Percentiles rank a stretch among this genome's conserved stretches.
phyloP scores from a whole-genome alignment of 2,888 invertebrate species.

The Apamea epomidion region DNA sequence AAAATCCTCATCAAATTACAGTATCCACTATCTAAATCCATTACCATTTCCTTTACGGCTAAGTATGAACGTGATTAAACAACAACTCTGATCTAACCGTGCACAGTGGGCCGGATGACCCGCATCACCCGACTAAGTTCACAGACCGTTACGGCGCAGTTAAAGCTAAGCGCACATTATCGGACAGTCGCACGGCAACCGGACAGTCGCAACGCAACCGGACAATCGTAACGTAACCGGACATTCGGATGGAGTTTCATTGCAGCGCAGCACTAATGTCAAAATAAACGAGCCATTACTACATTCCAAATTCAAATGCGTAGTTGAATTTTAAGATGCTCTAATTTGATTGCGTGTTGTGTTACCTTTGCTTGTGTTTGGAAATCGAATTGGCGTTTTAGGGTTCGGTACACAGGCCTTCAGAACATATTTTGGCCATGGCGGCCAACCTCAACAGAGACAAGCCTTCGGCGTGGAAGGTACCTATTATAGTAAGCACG shows the following conservation, averaged over 20 bases:
- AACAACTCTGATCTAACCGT: conserved; percentile 29
- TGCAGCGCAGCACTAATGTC: conserved; percentile 45
- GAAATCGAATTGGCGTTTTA: not conserved
- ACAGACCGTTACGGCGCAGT: conserved; percentile 56
- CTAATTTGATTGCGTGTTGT: conserved; percentile 4
- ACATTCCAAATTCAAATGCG: conserved; percentile 43
- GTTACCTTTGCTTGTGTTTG: conserved; percentile 12
- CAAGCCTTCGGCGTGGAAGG: too few relatives aligned
- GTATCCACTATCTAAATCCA: conserved; percentile 10
- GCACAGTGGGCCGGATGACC: conserved; percentile 41
- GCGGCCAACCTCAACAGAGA: too few relatives aligned
- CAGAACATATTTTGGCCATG: too few relatives aligned
- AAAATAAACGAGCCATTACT: conserved; percentile 31
- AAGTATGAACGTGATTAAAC: conserved; percentile 42
- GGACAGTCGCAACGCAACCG: conserved; percentile 24
- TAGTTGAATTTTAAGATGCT: conserved; percentile 33
- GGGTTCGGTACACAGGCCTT: too few relatives aligned
- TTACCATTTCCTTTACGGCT: conserved; percentile 33
- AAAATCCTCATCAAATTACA: conserved; percentile 17
- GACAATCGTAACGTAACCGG: conserved; percentile 23
- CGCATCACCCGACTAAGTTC: conserved; percentile 53
- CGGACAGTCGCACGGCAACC: conserved; percentile 30
- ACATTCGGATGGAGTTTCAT: conserved; percentile 35
- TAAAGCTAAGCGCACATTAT: conserved; percentile 54
- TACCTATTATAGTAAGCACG: too few relatives aligned